phyloP scores from a whole-genome alignment of 2,888 invertebrate genomes.

The Balanococcus diminutus region DNA sequence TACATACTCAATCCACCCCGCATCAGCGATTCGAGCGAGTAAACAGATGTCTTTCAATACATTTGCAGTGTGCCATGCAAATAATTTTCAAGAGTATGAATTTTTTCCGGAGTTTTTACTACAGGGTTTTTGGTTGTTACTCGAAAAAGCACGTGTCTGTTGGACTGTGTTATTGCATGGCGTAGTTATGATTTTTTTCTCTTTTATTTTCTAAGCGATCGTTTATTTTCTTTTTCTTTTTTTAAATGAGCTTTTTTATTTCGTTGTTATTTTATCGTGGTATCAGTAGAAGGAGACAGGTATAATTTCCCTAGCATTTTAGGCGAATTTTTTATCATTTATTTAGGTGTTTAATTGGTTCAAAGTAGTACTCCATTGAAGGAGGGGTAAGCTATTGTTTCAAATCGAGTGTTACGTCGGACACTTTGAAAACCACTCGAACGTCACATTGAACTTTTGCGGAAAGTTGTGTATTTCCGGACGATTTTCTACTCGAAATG shows the following conservation, averaged over 20 bases:
- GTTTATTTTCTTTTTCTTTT: background rate
- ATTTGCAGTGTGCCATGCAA: constrained; percentile 23
- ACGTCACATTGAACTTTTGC: background rate
- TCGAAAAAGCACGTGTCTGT: background rate
- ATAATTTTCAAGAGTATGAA: background rate
- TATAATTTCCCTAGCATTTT: background rate
- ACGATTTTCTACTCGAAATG: background rate
- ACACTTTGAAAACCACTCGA: background rate
- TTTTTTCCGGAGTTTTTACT: background rate
- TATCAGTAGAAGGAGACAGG: constrained; percentile 18
- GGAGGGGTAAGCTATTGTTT: background rate
- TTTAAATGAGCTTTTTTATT: constrained; percentile 24
- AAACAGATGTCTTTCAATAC: constrained; percentile 27
- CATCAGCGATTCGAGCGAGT: background rate
- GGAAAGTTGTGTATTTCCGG: background rate
- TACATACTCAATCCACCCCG: background rate
- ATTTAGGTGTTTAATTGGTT: background rate
- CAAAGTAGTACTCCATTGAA: background rate
- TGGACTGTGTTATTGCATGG: constrained; percentile 27
- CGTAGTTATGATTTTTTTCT: background rate
- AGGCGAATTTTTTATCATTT: background rate
- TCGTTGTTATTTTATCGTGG: background rate
- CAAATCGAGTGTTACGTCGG: background rate
- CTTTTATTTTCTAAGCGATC: constrained; percentile 4
- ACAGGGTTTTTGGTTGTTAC: background rate